phyloP scores from a whole-genome alignment of 2,113 vertebrate genomes.

The Proterorhinus semilunaris region DNA sequence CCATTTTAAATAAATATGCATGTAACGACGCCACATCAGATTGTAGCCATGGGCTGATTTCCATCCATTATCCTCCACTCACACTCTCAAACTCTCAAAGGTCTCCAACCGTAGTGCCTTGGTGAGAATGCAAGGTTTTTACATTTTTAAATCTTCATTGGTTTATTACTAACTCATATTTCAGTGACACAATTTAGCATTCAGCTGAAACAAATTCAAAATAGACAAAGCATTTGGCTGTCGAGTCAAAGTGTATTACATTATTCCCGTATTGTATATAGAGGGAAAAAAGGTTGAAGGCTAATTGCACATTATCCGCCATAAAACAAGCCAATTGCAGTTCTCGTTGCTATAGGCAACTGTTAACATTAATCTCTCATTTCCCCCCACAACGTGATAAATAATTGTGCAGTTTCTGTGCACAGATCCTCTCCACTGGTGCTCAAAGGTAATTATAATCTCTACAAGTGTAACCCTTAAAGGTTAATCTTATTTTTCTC shows the following conservation, averaged over 20 bases:
- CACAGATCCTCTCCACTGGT: not conserved
- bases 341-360: not conserved
- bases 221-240: no score
- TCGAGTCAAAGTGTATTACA: not conserved
- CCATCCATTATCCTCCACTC: no score
- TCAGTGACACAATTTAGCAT: no score
- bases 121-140: no score
- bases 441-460: conserved; percentile 27
- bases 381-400: not conserved
- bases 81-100: no score
- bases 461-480: conserved; percentile 28
- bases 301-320: not conserved
- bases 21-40: no score
- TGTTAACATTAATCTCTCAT: not conserved
- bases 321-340: not conserved
- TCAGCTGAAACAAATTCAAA: no score
- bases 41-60: no score
- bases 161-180: no score
- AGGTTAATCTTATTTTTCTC: conserved; percentile 35
- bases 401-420: not conserved
- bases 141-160: no score
- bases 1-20: no score
- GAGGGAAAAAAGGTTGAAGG: not conserved
- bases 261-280: not conserved
- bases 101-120: no score